Evolutionary conservation across 2,113 vertebrate genomes (phyloP).

Genomic region (Caracal caracal): DNA sequence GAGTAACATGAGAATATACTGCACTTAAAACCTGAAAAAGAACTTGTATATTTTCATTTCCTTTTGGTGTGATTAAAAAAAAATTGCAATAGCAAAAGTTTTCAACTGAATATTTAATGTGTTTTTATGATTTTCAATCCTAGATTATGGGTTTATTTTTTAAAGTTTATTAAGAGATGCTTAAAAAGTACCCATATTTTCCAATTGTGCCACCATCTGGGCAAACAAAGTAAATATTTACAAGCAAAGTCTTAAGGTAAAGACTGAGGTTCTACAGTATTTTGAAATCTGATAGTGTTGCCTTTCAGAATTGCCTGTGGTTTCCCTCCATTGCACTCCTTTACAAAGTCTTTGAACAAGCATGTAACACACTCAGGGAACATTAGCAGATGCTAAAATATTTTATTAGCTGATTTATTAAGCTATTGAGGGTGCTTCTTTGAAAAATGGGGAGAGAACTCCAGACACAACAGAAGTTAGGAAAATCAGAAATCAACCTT

Average conservation of each 20-base stretch:
- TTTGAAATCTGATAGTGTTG: slow-evolving; percentile 50
- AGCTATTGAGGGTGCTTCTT: slow-evolving; percentile 60
- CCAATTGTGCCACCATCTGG: slow-evolving; percentile 43
- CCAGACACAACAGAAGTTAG: slow-evolving; percentile 73
- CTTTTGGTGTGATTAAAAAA: not conserved
- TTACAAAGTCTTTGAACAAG: slow-evolving; percentile 47
- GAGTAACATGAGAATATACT: not conserved
- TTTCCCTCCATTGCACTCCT: not conserved
- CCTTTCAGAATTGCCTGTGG: not conserved
- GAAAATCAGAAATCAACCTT: slow-evolving; percentile 68
- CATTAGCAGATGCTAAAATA: slow-evolving; percentile 72
- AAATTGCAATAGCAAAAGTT: not conserved
- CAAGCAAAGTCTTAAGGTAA: slow-evolving; percentile 46
- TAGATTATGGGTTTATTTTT: not conserved
- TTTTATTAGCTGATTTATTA: slow-evolving; percentile 78
- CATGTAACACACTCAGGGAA: slow-evolving; percentile 29
- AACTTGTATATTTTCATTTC: not conserved
- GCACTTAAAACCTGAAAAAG: not conserved
- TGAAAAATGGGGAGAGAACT: slow-evolving; percentile 69
- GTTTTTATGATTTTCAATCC: not conserved
- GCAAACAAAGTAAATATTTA: slow-evolving; percentile 60
- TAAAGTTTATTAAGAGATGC: not conserved
- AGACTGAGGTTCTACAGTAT: not conserved
- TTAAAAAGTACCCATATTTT: slow-evolving; percentile 15
- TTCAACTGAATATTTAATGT: not conserved